Base-by-base conservation (phyloP, 2,113 vertebrate species). In the Uropsilus gracilis region DNA sequence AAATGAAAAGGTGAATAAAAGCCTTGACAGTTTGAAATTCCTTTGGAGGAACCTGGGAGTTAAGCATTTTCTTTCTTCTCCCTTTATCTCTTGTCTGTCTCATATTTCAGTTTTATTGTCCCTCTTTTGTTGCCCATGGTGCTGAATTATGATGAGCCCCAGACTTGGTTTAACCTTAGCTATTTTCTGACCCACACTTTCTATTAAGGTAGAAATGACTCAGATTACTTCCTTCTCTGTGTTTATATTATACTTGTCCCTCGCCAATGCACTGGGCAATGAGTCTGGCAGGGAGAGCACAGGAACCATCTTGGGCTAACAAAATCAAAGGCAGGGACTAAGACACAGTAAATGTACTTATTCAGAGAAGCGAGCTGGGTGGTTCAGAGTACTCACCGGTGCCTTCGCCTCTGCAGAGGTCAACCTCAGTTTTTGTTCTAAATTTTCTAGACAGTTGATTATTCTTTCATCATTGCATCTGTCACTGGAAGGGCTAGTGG, bases 101-200 rank as follows among this genome's bases (percentile, higher is more conserved):
- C 97, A 95, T 97, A 96, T 97, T 97, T 97, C 95, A 97, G 90
- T 96, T 97, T 97, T 97, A 97, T 85, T 48, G 92, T n/a, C 87
- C 84, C 91, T 96, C 91, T 97, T 97, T 94, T 1, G 12, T 87
- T 97, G 97, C 61, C 93, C 46, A n/a, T 95, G 96, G 91, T 96
- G 57, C 90, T 97, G 97, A 97, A 96, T 97, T 97, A 97, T 89
- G 91, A 97, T 97, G 93, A 73, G 90, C 32, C 82, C 78, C 81
- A 96, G 84, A 96, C 94, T 97, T 97, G 50, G 96, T 90, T 95
- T 96, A 96, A 97, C 94, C 96, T 97, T 86, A 94, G 87, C 84
- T 85, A 72, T 97, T 96, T 97, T 68, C 86, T 93, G 90, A 94
- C 94, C 85, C 84, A 75, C 6, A 68, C 78, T 91, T 97, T 96